These are phyloP conservation scores for Strigops habroptila DNA, from an alignment of 2,113 vertebrate genomes.

Conservation along the genomic window DNA sequence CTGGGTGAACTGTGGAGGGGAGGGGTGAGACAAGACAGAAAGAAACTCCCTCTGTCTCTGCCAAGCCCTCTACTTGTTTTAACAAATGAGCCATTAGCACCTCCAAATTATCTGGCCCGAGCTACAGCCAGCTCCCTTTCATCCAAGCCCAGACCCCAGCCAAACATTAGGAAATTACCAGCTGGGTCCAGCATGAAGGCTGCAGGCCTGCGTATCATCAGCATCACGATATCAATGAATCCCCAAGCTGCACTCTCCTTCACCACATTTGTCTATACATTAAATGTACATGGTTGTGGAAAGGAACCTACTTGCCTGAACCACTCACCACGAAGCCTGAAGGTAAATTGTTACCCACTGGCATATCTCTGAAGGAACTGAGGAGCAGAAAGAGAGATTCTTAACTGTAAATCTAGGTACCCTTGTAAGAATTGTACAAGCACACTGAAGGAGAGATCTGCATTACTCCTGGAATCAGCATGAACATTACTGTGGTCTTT, in stretches of 20 bases:
- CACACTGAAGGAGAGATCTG: not conserved
- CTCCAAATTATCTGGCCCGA: slow-evolving; percentile 54
- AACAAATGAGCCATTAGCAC: slow-evolving; percentile 51
- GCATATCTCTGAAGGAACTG: not conserved
- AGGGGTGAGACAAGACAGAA: not conserved
- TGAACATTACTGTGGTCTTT: not conserved
- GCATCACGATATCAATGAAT: not conserved
- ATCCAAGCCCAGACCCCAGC: slow-evolving; percentile 12
- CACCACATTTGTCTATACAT: not conserved
- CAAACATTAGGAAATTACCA: slow-evolving; percentile 55
- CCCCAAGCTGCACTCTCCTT: not conserved
- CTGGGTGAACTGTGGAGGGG: not conserved
- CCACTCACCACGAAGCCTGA: not conserved
- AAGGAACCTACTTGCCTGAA: not conserved
- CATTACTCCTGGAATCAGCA: not conserved
- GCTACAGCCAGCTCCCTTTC: slow-evolving; percentile 39
- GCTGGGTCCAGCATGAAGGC: slow-evolving; percentile 1
- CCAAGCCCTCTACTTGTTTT: slow-evolving; percentile 36
- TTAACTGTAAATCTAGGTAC: not conserved
- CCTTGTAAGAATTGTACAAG: not conserved
- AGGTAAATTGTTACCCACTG: not conserved
- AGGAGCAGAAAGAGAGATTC: not conserved
- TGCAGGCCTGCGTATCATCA: slow-evolving; percentile 49
- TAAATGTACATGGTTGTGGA: not conserved
- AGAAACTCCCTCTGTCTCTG: not conserved